These are phyloP conservation scores for Physocephala rufipes DNA, from an alignment of 2,888 invertebrate species.

Conservation along the genomic window DNA sequence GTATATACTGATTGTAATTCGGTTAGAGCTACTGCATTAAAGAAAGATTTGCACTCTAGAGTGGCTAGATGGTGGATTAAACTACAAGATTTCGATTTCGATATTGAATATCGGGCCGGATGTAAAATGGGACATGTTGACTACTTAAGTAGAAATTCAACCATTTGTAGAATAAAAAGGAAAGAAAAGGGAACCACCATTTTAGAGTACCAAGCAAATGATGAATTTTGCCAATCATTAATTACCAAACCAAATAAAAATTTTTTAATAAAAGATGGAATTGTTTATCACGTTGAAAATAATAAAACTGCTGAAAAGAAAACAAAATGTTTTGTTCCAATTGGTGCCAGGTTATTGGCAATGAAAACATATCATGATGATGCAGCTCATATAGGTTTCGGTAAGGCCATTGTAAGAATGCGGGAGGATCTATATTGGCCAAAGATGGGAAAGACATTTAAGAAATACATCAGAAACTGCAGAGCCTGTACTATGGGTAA, in stretches of 20 bases:
- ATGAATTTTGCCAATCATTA: background rate
- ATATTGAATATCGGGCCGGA: conserved; percentile 3
- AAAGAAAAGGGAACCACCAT: background rate
- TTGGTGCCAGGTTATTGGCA: background rate
- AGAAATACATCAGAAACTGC: background rate
- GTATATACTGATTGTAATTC: conserved; percentile 8
- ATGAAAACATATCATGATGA: conserved; percentile 8
- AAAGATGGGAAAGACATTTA: background rate
- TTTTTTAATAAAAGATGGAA: background rate
- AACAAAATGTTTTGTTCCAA: conserved; percentile 1
- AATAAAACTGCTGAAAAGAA: background rate
- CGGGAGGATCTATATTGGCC: background rate
- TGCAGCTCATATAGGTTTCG: conserved; percentile 5
- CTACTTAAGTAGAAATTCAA: conserved; percentile 2
- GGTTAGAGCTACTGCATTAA: background rate
- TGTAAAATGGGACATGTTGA: conserved; percentile 14
- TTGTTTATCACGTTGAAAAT: background rate
- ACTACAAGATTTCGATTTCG: conserved; percentile 12
- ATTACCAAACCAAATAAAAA: background rate
- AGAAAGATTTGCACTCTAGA: background rate
- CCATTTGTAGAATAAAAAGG: background rate
- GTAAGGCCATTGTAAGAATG: conserved; percentile 3
- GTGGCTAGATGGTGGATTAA: conserved; percentile 12
- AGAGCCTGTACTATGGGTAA: too few relatives aligned
- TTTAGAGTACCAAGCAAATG: too few relatives aligned